Evolutionary conservation across 1,140 invertebrate species (phyloP), one percentile per base, ranked within the genome.

Genomic region (Heliconius melpomene): DNA sequence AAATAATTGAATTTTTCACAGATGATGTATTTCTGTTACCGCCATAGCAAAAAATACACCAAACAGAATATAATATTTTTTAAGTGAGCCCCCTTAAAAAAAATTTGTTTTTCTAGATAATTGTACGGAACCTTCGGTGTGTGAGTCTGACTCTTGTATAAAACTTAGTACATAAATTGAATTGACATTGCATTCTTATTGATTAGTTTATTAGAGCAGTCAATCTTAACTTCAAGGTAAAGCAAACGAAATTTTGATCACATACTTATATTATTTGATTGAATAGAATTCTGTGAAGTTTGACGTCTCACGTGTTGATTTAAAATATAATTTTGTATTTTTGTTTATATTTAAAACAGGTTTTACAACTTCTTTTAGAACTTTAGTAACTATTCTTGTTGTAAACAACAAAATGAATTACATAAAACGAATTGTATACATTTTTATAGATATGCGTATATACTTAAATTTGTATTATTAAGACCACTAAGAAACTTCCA

Each of bases 191-290:
- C n/a, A 23, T 60, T 60, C n/a, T 60, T 23, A 60, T 60, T 54
- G 52, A 18, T 18, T 60, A 7, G n/a, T 3, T 23, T 60, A 23
- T 16, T 16, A 46, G 3, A 46, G 40, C 13, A 60, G 9, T 72
- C 72, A 66, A 79, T 75, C 66, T 79, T 71, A 54, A 75, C 50
- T 75, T 81, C 80, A 74, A 77, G 73, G 76, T 54, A 54, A 80
- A 77, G 1, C 40, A 36, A 79, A 36, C 20, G 32, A 46, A 75
- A 71, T 29, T 40, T 38, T 50, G 54, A n/a, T 72, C 32, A 57
- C 75, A n/a, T 46, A 46, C 40, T 13, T 50, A 60, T 7, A 36
- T 0, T 7, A 9, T 57, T 20, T 52, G 50, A 60, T 60, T 11
- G 9, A 3, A 52, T 52, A 52, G 50, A 60, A 60, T 60, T 8